These are phyloP conservation scores for Zosterops japonicus DNA, from an alignment of 2,113 vertebrate species.

Conservation along the genomic window DNA sequence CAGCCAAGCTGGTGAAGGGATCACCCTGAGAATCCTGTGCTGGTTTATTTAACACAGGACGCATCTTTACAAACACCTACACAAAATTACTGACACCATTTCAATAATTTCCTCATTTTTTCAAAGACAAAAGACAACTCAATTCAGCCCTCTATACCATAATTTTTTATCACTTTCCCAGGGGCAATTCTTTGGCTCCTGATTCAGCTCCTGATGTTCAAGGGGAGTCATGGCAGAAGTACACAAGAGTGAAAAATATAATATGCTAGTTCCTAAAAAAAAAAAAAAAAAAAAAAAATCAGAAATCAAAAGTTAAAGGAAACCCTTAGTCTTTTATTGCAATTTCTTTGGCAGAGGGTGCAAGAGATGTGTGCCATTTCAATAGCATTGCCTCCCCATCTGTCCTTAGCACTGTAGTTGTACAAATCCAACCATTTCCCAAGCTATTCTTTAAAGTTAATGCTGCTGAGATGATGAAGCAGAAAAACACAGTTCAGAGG, in stretches of 20 bases:
- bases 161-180: neutral
- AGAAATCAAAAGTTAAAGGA: neutral
- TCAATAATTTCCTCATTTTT: neutral
- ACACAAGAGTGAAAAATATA: neutral
- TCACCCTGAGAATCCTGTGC: neutral
- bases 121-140: neutral
- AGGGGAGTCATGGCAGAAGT: neutral
- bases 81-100: neutral
- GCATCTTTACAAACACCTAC: neutral
- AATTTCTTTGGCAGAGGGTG: neutral
- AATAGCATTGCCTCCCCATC: neutral
- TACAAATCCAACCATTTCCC: neutral
- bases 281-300: neutral
- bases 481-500: neutral
- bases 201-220: neutral
- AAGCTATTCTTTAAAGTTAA: neutral
- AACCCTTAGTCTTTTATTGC: neutral
- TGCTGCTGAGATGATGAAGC: neutral
- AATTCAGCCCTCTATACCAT: neutral
- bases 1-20: neutral
- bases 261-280: neutral
- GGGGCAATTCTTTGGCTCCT: neutral
- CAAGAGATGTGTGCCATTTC: neutral
- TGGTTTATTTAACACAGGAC: neutral
- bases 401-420: neutral